Percentiles rank a stretch among this genome's conserved stretches.
Evolutionary conservation across 2,797 vertebrate species (phyloP).

Genomic region (Cyprinodon diabolis): DNA sequence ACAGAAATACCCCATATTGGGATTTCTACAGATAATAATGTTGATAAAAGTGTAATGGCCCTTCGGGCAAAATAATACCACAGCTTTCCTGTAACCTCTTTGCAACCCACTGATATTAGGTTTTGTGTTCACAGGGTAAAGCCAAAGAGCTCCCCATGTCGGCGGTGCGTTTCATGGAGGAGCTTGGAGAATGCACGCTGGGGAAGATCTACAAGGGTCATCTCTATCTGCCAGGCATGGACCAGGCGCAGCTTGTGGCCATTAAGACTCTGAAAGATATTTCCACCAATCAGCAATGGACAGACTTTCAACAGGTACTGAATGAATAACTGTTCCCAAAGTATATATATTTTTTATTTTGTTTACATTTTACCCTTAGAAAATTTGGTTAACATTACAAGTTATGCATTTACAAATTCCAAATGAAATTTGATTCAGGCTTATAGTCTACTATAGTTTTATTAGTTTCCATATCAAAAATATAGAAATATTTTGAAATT

Average conservation of each 20-base stretch:
- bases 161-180: conserved; percentile 98
- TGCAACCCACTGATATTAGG: conserved; percentile 8
- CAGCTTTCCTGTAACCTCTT: conserved; percentile 12
- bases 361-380: not conserved
- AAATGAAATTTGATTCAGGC: not conserved
- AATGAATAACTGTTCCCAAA: not conserved
- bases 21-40: conserved; percentile 18
- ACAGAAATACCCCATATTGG: not conserved
- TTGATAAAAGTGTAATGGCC: not conserved
- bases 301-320: conserved; percentile 91
- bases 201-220: conserved; percentile 99
- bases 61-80: conserved; percentile 22
- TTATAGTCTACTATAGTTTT: not conserved
- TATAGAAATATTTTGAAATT: not conserved
- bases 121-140: conserved; percentile 83
- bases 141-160: conserved; percentile 96
- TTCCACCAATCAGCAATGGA: conserved; percentile 91
- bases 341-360: not conserved
- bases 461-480: not conserved
- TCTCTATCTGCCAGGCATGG: conserved; percentile 97
- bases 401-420: not conserved
- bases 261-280: conserved; percentile 97
- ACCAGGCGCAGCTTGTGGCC: conserved; percentile 94
- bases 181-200: conserved; percentile 90
- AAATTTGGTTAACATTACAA: not conserved